A percentile compares a stretch with the other conserved stretches of the same genome.
These are phyloP conservation scores for Ametastegia equiseti DNA, from an alignment of 2,888 invertebrate species.

Conservation along the genomic window DNA sequence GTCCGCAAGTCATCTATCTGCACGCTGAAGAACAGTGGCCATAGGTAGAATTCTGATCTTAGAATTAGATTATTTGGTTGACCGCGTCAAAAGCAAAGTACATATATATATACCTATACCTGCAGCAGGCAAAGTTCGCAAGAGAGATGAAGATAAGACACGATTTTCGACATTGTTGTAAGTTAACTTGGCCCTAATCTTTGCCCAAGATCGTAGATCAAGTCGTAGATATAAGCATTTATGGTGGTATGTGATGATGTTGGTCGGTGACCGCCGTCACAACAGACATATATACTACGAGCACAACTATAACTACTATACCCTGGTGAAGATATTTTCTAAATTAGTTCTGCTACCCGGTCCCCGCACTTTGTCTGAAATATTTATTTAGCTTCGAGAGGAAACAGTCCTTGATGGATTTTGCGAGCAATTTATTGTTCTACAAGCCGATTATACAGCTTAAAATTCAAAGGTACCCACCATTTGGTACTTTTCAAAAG, in stretches of 20 bases:
- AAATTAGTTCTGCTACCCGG: constrained; percentile 21
- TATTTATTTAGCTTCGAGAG: constrained; percentile 42
- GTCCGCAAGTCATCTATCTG: background rate
- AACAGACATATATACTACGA: background rate
- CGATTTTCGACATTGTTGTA: constrained; percentile 23
- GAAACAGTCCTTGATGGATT: constrained; percentile 28
- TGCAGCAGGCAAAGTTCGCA: constrained; percentile 24
- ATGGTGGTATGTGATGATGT: background rate
- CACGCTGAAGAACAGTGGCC: background rate
- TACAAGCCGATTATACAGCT: constrained; percentile 46
- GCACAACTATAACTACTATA: background rate
- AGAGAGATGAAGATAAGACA: constrained; percentile 45
- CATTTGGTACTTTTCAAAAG: too few species aligned
- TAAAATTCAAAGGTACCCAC: constrained; percentile 30
- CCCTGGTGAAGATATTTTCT: background rate
- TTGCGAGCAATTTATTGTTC: constrained; percentile 43
- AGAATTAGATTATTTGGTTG: constrained; percentile 2
- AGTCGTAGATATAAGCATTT: background rate
- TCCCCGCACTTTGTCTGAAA: constrained; percentile 32
- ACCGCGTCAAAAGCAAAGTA: constrained; percentile 29
- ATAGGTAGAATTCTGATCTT: constrained; percentile 3
- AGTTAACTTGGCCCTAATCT: constrained; percentile 41
- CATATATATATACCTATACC: background rate
- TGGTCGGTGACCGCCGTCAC: background rate
- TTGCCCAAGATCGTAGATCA: constrained; percentile 38